These are phyloP conservation scores for Elegia similella DNA, from an alignment of 2,888 invertebrate species.

Conservation along the genomic window DNA sequence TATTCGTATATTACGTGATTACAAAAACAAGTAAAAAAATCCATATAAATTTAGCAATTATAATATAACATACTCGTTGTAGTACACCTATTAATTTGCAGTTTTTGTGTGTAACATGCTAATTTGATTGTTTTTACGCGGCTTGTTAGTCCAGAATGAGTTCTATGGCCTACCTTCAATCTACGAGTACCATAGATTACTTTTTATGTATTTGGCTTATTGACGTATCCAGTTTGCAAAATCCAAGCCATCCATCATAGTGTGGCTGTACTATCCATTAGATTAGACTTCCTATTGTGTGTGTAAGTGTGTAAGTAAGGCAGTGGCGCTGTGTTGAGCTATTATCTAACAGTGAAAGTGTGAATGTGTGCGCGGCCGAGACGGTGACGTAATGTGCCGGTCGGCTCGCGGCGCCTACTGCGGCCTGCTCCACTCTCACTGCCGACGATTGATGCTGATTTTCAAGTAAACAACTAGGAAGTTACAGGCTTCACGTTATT, in stretches of 20 bases:
- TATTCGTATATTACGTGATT: too few relatives aligned
- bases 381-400: conserved; percentile 61
- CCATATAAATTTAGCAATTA: conserved; percentile 1
- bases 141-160: not conserved
- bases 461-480: conserved; percentile 67
- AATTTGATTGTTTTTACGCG: not conserved
- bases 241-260: conserved; percentile 38
- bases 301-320: conserved; percentile 76
- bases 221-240: conserved; percentile 29
- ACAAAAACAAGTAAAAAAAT: not conserved
- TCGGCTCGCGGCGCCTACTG: conserved; percentile 42
- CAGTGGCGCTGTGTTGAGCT: conserved; percentile 63
- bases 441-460: conserved; percentile 54
- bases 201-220: not conserved
- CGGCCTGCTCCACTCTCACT: conserved; percentile 63
- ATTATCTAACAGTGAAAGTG: conserved; percentile 80
- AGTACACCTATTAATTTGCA: not conserved
- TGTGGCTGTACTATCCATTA: conserved; percentile 41
- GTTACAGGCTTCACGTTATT: conserved; percentile 53
- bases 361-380: conserved; percentile 65
- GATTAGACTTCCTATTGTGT: conserved; percentile 65
- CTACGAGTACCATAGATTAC: not conserved
- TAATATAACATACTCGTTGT: too few relatives aligned
- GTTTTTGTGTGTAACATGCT: not conserved
- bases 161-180: conserved; percentile 5